Conservation (phyloP, 1,140 invertebrate genomes). For the Megalopta genalis region DNA sequence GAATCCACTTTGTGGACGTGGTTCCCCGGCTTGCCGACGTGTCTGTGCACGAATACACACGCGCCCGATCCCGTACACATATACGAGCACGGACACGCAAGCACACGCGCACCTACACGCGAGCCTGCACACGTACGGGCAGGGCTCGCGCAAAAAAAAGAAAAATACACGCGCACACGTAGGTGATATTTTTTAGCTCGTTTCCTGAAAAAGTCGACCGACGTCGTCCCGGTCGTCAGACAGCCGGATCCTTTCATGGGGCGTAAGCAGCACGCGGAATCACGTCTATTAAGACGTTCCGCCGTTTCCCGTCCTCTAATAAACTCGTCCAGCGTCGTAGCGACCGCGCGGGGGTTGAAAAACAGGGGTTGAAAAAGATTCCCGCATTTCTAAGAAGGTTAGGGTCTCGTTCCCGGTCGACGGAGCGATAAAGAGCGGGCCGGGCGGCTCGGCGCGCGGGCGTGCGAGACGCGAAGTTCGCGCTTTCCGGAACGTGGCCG, state of each 20-base stretch:
- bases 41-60: too few species aligned
- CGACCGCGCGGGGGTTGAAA: slow-evolving; percentile 60
- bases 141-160: too few species aligned
- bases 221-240: background rate
- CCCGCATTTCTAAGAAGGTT: slow-evolving; percentile 64
- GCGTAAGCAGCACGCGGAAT: background rate
- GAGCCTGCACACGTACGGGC: too few species aligned
- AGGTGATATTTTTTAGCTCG: background rate
- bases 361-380: slow-evolving; percentile 76
- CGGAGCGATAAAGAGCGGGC: slow-evolving; percentile 29
- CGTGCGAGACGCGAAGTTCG: slow-evolving; percentile 18
- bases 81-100: too few species aligned
- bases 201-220: background rate
- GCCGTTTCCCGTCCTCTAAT: slow-evolving; percentile 71
- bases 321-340: slow-evolving; percentile 70
- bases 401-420: slow-evolving; percentile 41
- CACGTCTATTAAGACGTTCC: slow-evolving; percentile 75
- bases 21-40: background rate
- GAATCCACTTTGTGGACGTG: slow-evolving; percentile 40
- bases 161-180: too few species aligned
- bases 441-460: too few species aligned
- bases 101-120: too few species aligned
- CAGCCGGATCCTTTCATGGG: background rate
- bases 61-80: too few species aligned
- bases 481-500: slow-evolving; percentile 50